These are phyloP conservation scores for Flexamia atlantica DNA, from an alignment of 2,888 invertebrate genomes.

Conservation along the genomic window DNA sequence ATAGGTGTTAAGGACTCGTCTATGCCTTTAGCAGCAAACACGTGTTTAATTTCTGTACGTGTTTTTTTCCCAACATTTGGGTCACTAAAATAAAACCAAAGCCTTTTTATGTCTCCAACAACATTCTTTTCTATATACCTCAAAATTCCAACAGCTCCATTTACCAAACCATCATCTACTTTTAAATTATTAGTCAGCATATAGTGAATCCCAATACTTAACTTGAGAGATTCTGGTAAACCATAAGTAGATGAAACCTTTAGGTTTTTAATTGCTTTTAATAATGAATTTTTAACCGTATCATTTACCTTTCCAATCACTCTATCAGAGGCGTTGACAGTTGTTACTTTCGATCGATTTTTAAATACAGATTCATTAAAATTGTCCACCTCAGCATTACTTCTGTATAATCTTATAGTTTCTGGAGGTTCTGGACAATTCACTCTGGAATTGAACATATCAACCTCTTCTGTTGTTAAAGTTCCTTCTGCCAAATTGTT, in stretches of 20 bases:
- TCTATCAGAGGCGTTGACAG: background rate
- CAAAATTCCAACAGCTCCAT: constrained; percentile 9
- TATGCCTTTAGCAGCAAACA: no score
- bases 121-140: background rate
- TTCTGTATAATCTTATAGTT: background rate
- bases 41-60: no score
- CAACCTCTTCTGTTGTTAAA: constrained; percentile 33
- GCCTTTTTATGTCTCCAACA: background rate
- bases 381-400: constrained; percentile 26
- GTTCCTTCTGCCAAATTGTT: constrained; percentile 61
- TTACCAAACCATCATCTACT: constrained; percentile 1
- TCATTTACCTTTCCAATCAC: background rate
- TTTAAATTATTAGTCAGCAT: background rate
- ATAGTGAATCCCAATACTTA: background rate
- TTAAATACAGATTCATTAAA: constrained; percentile 4
- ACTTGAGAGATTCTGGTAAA: background rate
- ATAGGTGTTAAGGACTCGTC: no score
- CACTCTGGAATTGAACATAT: constrained; percentile 73
- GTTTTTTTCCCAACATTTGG: no score
- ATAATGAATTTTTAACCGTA: background rate
- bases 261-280: background rate
- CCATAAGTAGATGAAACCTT: constrained; percentile 3
- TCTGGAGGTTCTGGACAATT: constrained; percentile 74
- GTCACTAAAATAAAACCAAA: background rate
- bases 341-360: background rate